phyloP scores from a whole-genome alignment of 2,797 vertebrate species.

The Sebastiscus tertius region DNA sequence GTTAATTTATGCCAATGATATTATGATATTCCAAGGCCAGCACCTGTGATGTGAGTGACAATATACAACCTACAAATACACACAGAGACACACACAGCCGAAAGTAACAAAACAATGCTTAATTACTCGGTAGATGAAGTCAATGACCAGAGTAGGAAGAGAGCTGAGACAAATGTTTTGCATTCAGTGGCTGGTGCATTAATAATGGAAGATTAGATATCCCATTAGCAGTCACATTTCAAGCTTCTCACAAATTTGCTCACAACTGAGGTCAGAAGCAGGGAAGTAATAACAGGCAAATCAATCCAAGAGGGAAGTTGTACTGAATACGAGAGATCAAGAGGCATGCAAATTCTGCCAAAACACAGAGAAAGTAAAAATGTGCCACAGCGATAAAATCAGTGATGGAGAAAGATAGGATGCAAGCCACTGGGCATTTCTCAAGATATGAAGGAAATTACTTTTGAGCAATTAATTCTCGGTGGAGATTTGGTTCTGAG shows the following conservation, averaged over 20 bases:
- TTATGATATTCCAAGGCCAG: neutral
- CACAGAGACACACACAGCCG: neutral
- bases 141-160: constrained; percentile 27
- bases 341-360: constrained; percentile 12
- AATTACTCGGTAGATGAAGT: constrained; percentile 38
- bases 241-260: constrained; percentile 53
- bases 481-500: constrained; percentile 37
- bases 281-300: constrained; percentile 49
- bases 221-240: constrained; percentile 56
- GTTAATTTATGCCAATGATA: neutral
- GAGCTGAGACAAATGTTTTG: constrained; percentile 30
- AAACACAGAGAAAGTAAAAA: constrained; percentile 11
- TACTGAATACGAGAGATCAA: constrained; percentile 4
- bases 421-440: constrained; percentile 32
- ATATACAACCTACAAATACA: neutral
- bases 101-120: neutral
- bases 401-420: constrained; percentile 27
- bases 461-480: constrained; percentile 55
- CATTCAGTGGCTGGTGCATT: constrained; percentile 44
- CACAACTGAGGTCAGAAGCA: constrained; percentile 52
- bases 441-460: constrained; percentile 40
- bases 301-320: constrained; percentile 48
- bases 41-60: neutral
- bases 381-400: constrained; percentile 42
- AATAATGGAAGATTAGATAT: constrained; percentile 60